Evolutionary conservation across 2,797 vertebrate genomes (phyloP), one percentile per base, ranked within the genome.

Genomic region (Anguilla megastoma): DNA sequence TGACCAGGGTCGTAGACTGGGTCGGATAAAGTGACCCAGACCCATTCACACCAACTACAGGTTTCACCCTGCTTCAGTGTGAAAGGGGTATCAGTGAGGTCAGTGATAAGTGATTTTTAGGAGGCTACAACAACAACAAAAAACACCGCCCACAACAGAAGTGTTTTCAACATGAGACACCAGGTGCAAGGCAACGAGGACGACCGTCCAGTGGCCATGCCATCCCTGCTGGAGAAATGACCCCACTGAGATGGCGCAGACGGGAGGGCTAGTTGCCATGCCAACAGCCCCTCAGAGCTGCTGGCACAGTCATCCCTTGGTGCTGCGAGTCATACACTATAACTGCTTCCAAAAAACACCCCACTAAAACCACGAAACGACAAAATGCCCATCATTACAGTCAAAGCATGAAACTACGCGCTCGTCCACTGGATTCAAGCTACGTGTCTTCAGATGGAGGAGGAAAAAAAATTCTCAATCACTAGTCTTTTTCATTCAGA

Each of bases 391-490:
- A 30, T 36, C 84, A 54, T 8, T 45, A 36, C n/a, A 33, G 84
- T 36, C 79, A 84, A 50, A 52, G 50, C 36, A 58, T 83, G 27
- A 79, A 85, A 86, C 89, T 88, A 50, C 80, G 88, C 88, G 63
- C 90, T 85, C 88, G 91, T 58, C 80, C 41, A 76, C 58, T 86
- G 90, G 87, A 89, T 66, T 88, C 82, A 90, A 50, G 86, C 69
- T 33, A 58, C 86, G 86, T 90, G 88, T 88, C 86, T 86, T 89
- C 74, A 89, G 27, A 80, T n/a, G 14, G 36, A 18, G 74, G 74
- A 36, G 33, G 6, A 16, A 21, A 66, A 85, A 85, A 63, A 9
- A 14, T 21, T 21, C 86, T 2, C 88, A 56, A 87, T 84, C 58
- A 33, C 74, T 66, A 60, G 12, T 60, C 24, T 87, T 90, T 93